Evolutionary conservation across 2,113 vertebrate species (phyloP), one percentile per base, ranked within the genome.

Genomic region (Cacatua alba): DNA sequence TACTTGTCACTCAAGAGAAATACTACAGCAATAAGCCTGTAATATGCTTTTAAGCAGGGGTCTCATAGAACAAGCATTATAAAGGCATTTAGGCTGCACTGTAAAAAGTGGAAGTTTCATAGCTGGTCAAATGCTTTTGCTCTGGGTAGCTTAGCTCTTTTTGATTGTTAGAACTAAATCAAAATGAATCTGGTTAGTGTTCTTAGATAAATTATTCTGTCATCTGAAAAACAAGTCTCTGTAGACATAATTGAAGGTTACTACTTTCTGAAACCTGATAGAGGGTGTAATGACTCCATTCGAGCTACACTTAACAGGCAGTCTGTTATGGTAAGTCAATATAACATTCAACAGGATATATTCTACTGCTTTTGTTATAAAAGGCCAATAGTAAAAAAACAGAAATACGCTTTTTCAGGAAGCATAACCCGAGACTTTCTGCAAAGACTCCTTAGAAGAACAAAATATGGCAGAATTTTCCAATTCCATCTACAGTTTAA

Each of bases 141-240:
- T 86, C 59, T 62, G 24, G 13, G 41, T 41, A 68, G 57, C 48
- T 92, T 72, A 65, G 63, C 85, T 78, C 33, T 86, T 78, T 90
- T 74, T 59, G 64, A 94, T 89, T 91, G 74, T 65, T 65, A 94
- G 81, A 96, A 90, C 63, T 93, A 88, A 94, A 88, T 68, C 64
- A 97, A 93, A 89, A 93, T 44, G 68, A 97, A 97, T 86, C 98
- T 98, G 97, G 85, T 96, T 97, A 97, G 85, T 97, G 95, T 98
- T 97, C 87, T 89, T 95, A 96, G 95, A 98, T 96, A 93, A 98
- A 97, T 97, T 97, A 97, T 97, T 97, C 97, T 97, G 97, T 98
- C 97, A 98, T 97, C 92, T 94, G 75, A 84, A 96, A 97, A 98
- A 95, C 89, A 98, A 94, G 92, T 76, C 95, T 96, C 95, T 86